Percentiles rank a stretch among this genome's conserved stretches.
Evolutionary conservation across 2,797 vertebrate genomes (phyloP).

Genomic region (Poecilia wingei): DNA sequence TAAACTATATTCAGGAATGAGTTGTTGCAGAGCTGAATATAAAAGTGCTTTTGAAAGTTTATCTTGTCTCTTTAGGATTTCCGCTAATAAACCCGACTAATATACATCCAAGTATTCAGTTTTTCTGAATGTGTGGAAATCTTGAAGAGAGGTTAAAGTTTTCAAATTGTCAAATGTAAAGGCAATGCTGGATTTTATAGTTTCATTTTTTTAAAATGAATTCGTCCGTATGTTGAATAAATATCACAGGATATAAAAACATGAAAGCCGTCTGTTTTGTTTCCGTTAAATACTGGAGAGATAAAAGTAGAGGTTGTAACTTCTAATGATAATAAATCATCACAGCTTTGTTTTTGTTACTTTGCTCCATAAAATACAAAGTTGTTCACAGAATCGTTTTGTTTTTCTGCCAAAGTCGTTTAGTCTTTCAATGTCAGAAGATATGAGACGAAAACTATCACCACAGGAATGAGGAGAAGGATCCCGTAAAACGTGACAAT

Average conservation of each 20-base stretch:
- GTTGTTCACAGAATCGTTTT: neutral
- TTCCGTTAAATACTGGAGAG: neutral
- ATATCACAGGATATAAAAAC: slow-evolving; percentile 48
- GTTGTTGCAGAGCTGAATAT: slow-evolving; percentile 19
- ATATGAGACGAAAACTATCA: slow-evolving; percentile 79
- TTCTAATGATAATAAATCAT: neutral
- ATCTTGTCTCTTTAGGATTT: neutral
- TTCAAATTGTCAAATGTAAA: slow-evolving; percentile 19
- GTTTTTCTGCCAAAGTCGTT: slow-evolving; percentile 23
- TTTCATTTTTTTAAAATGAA: slow-evolving; percentile 18
- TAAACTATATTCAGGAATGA: slow-evolving; percentile 21
- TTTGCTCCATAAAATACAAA: slow-evolving; percentile 1
- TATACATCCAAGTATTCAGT: neutral
- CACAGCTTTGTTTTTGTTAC: slow-evolving; percentile 8
- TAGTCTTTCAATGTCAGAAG: slow-evolving; percentile 78
- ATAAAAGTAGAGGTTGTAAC: slow-evolving; percentile 16
- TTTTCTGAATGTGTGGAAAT: neutral
- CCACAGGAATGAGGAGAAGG: slow-evolving; percentile 49
- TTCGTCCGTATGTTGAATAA: slow-evolving; percentile 59
- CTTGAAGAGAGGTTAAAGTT: neutral
- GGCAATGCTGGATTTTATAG: slow-evolving; percentile 55
- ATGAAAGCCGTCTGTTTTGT: neutral
- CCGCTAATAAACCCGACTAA: neutral
- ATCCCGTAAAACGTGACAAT: slow-evolving; percentile 51
- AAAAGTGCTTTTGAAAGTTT: slow-evolving; percentile 1